Base-by-base conservation (phyloP, 2,888 invertebrate species). In the Autographa pulchrina region DNA sequence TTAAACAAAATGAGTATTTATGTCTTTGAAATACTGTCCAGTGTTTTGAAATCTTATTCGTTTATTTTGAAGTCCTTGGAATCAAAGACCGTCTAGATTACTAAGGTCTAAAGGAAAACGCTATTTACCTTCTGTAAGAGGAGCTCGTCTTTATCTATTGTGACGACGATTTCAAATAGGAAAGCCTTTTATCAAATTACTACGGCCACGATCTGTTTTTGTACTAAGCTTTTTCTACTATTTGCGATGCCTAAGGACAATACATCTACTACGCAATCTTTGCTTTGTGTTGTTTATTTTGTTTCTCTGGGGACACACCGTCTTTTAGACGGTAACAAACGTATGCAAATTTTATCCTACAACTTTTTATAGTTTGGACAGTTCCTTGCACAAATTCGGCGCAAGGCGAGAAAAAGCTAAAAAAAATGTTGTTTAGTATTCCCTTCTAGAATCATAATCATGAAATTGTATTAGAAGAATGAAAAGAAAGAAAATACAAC, bases 181-280 rank as follows among this genome's bases (percentile, higher is more conserved):
- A 65, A 56, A 56, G 14, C 31, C 38, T 65, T 41, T 65, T 65
- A 61, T 41, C n/a, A 65, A 70, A 54, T 56, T 65, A 43, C 62
- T 31, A 31, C 43, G 43, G 25, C 62, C 41, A 62, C 32, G 68
- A 58, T 62, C 56, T 31, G 25, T 43, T 62, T 25, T 58, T 25
- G 20, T 59, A 54, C 13, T 7, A 62, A 20, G 25, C 13, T 43
- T 54, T 38, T 62, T 11, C 41, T 56, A 8, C 13, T 8, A 41
- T 58, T 62, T 58, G 61, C 38, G 43, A n/a, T 13, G 16, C 54
- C 20, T 20, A 54, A 54, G 54, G 18, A 54, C 20, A 54, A 48
- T 48, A 48, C 48, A 48, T 48, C 48, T 48, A 48, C 6, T 48
- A 48, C 48, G n/a, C 5, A 48, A 48, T 48, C 48, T 48, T 48